Evolutionary conservation across 2,113 vertebrate genomes (phyloP), one percentile per base, ranked within the genome.

Genomic region (Carlito syrichta): DNA sequence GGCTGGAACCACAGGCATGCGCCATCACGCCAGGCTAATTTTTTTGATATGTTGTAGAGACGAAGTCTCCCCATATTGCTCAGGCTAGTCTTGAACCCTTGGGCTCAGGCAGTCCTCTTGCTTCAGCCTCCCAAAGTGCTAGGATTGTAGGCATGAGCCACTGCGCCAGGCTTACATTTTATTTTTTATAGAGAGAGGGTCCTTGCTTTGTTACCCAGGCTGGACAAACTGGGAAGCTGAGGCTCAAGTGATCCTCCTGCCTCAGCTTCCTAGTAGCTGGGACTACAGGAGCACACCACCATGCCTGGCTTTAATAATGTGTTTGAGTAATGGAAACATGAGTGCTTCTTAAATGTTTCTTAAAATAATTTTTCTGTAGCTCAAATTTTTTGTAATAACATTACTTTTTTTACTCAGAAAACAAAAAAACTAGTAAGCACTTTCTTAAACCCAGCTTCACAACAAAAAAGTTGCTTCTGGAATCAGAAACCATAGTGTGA

Each of bases 381-480:
- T 92, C 11, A 85, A 5, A 19, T 91, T 86, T 91, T 96, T 63
- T 96, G 6, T 83, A 73, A 94, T 48, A 60, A 62, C 12, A 8
- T 20, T 82, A 30, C 48, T 50, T 63, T 71, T n/a, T 82, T 83
- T 38, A 78, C 74, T 90, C 8, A 23, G 73, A 32, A 50, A 25
- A 79, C 27, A 43, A 54, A 50, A n/a, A 71, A 6, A 1, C 35
- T 93, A 30, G 6, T 48, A 54, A 52, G 10, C 77, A n/a, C 93
- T 89, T 19, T 95, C 87, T 91, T 89, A 91, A 94, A 66, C 40
- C 43, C 52, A 81, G 38, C 8, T 94, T 95, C n/a, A 40, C 6
- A 25, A 7, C 45, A 89, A 43, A 89, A 54, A 93, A 69, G 5
- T 58, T 66, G 2, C 52, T 66, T 90, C 25, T 40, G 52, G 27